Conservation (phyloP, 2,113 vertebrate species). For the Melanerpes aurifrons region DNA sequence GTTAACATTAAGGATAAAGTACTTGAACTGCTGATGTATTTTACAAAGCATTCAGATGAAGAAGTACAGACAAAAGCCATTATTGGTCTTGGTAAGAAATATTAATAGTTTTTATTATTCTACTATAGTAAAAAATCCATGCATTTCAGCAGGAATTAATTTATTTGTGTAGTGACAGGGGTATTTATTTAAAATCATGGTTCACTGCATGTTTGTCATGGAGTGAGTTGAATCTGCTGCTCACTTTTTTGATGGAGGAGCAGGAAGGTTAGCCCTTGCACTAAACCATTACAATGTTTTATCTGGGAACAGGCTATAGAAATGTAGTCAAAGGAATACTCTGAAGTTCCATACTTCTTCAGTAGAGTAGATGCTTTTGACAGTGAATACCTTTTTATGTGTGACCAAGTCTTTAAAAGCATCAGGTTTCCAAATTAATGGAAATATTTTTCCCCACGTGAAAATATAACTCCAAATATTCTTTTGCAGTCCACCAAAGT, state of each 20-base stretch:
- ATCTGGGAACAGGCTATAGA: neutral
- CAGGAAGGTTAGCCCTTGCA: too few relatives aligned
- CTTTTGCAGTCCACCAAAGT: neutral
- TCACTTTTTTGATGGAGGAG: too few relatives aligned
- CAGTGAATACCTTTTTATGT: neutral
- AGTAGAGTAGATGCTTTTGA: neutral
- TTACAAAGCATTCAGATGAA: conserved; percentile 97
- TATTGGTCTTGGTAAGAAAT: conserved; percentile 92
- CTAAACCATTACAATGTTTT: neutral
- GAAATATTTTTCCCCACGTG: neutral
- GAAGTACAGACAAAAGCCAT: conserved; percentile 99
- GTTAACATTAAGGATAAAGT: conserved; percentile 98
- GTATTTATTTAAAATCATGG: neutral
- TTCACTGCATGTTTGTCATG: neutral
- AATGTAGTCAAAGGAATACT: neutral
- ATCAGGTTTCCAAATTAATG: neutral
- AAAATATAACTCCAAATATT: neutral
- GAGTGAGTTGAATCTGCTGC: too few relatives aligned
- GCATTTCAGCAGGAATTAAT: fast-evolving
- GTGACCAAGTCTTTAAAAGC: neutral
- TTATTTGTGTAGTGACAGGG: neutral
- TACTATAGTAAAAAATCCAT: neutral
- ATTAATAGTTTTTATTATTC: conserved; percentile 22
- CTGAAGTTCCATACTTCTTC: neutral
- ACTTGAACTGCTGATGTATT: conserved; percentile 95